Percentiles rank a stretch among this genome's conserved stretches.
Conservation (phyloP, 2,888 invertebrate species). For the Tetanocera ferruginea region DNA sequence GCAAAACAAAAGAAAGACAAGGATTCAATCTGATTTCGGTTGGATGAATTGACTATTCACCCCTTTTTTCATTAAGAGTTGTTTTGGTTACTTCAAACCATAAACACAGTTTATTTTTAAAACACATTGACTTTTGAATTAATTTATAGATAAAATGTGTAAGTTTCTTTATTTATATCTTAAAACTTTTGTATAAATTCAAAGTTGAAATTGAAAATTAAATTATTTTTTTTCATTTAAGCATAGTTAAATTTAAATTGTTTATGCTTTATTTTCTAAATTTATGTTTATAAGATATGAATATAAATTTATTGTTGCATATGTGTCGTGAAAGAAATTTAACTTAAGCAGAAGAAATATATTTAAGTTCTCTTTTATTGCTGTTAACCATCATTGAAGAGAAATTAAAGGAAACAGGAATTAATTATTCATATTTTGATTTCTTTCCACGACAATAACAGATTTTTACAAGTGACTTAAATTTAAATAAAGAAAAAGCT, state of each 20-base stretch:
- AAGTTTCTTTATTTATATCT: conserved; percentile 63
- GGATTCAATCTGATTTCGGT: too few species aligned
- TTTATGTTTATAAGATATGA: conserved; percentile 1
- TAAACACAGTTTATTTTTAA: too few species aligned
- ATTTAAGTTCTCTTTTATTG: conserved; percentile 1
- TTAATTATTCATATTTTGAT: conserved; percentile 7
- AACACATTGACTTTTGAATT: not conserved
- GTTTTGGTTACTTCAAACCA: not conserved
- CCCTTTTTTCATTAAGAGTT: not conserved
- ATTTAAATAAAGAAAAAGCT: conserved; percentile 16
- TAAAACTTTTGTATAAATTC: conserved; percentile 65
- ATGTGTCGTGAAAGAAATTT: not conserved
- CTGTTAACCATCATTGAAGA: conserved; percentile 17
- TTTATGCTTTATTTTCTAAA: conserved; percentile 12
- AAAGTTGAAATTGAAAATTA: conserved; percentile 53
- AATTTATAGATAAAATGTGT: conserved; percentile 45
- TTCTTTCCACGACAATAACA: conserved; percentile 15
- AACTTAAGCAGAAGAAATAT: not conserved
- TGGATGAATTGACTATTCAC: too few species aligned
- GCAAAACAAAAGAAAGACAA: too few species aligned
- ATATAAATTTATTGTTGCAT: conserved; percentile 13
- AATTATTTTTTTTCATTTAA: conserved; percentile 42
- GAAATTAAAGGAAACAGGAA: not conserved
- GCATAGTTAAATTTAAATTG: conserved; percentile 7
- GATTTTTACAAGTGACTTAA: conserved; percentile 34